A percentile compares a stretch with the other conserved stretches of the same genome.
Evolutionary conservation across 2,113 vertebrate species (phyloP).

Genomic region (Chaetorhynchus papuensis): DNA sequence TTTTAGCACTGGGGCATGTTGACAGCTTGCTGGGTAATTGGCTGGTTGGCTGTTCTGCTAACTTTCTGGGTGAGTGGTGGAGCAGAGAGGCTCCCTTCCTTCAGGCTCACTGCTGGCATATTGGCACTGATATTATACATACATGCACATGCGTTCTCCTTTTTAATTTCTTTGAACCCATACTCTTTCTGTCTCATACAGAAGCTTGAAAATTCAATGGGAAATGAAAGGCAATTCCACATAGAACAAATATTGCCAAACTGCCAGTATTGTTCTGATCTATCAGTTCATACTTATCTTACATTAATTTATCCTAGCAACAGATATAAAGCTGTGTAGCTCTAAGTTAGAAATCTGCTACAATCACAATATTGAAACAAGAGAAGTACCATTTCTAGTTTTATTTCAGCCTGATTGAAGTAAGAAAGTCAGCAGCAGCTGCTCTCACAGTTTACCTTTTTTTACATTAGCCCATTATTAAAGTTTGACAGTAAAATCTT

Average conservation of each 20-base stretch:
- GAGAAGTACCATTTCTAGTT: not conserved
- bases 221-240: not conserved
- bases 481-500: not conserved
- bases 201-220: not conserved
- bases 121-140: not conserved
- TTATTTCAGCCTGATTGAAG: not conserved
- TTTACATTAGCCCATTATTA: not conserved
- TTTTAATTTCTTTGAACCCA: not conserved
- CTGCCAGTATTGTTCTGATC: not conserved
- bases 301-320: not conserved
- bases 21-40: not conserved
- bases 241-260: not conserved
- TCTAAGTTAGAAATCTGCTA: not conserved
- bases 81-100: slow-evolving; percentile 8
- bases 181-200: not conserved
- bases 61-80: not conserved
- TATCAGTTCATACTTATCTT: not conserved
- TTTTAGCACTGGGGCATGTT: not conserved
- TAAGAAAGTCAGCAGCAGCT: not conserved
- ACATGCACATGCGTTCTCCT: not conserved
- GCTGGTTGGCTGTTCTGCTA: not conserved
- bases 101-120: not conserved
- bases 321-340: not conserved
- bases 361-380: not conserved
- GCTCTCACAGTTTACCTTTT: not conserved